Evolutionary conservation across 2,888 invertebrate genomes (phyloP).

Genomic region (Sialis lutaria): DNA sequence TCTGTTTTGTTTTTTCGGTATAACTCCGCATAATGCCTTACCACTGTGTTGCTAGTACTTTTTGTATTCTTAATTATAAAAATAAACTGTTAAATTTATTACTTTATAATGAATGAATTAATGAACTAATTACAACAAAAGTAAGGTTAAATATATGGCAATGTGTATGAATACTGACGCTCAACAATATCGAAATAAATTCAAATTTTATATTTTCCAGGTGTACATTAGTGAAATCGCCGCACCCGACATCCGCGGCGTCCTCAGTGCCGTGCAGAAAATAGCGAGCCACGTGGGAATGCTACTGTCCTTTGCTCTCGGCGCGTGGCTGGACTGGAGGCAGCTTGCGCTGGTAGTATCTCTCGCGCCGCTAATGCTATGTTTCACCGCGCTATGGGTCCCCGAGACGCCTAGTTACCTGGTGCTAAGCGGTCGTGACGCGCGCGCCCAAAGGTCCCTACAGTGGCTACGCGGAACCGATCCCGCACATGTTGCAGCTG

Average conservation of each 20-base stretch:
- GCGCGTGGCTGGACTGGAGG: conserved; percentile 70
- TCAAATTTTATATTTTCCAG: conserved; percentile 26
- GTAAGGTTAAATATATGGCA: no score
- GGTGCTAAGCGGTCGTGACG: conserved; percentile 56
- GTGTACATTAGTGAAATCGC: conserved; percentile 88
- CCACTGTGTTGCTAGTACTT: no score
- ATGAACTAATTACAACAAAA: no score
- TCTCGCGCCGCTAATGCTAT: conserved; percentile 57
- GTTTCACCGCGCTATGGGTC: conserved; percentile 57
- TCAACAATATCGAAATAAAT: background rate
- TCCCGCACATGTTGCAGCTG: conserved; percentile 57
- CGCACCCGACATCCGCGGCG: conserved; percentile 70
- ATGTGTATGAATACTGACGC: no score
- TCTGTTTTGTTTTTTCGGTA: no score
- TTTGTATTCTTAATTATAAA: no score
- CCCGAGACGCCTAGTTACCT: conserved; percentile 83
- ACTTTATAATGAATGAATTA: no score
- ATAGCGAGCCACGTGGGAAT: conserved; percentile 74
- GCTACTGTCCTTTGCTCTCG: conserved; percentile 65
- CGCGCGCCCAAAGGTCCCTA: conserved; percentile 55
- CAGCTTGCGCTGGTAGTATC: conserved; percentile 68
- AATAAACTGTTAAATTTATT: no score
- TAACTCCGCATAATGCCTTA: no score
- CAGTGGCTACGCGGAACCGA: conserved; percentile 64
- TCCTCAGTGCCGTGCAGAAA: conserved; percentile 72